Conservation (phyloP, 2,888 invertebrate species). For the Drosophila flavopinicola region DNA sequence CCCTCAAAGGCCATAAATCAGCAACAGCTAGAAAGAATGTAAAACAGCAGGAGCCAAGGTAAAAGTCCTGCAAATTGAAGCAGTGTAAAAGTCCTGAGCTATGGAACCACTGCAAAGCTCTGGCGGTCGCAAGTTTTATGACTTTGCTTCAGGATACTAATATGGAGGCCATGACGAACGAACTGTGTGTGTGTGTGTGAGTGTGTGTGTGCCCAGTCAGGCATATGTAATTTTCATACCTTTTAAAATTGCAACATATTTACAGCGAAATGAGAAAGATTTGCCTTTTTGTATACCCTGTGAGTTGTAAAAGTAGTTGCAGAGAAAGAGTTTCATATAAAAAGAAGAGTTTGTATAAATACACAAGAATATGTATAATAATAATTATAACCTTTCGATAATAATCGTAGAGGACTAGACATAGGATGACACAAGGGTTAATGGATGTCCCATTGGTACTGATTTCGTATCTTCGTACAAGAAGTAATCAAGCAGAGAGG, state of each 20-base stretch:
- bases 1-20: constrained; percentile 56
- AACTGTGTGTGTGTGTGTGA: background rate
- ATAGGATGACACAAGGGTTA: too few relatives aligned
- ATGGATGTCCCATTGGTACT: too few relatives aligned
- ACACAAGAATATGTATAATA: too few relatives aligned
- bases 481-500: too few relatives aligned
- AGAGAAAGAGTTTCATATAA: background rate
- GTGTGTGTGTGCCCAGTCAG: constrained; percentile 3
- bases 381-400: too few relatives aligned
- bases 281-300: constrained; percentile 1
- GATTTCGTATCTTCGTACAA: too few relatives aligned
- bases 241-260: constrained; percentile 46
- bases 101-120: constrained; percentile 20
- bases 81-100: background rate
- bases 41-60: constrained; percentile 27
- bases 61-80: constrained; percentile 17
- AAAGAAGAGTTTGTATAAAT: too few relatives aligned
- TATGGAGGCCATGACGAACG: constrained; percentile 10
- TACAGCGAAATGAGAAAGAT: constrained; percentile 18
- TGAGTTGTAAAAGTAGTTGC: background rate
- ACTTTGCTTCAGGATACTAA: constrained; percentile 38
- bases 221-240: constrained; percentile 64
- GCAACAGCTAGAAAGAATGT: constrained; percentile 61
- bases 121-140: constrained; percentile 45
- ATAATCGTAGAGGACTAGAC: too few relatives aligned